Conservation (phyloP, 2,797 vertebrate genomes). For the Tragelaphus eurycerus region DNA sequence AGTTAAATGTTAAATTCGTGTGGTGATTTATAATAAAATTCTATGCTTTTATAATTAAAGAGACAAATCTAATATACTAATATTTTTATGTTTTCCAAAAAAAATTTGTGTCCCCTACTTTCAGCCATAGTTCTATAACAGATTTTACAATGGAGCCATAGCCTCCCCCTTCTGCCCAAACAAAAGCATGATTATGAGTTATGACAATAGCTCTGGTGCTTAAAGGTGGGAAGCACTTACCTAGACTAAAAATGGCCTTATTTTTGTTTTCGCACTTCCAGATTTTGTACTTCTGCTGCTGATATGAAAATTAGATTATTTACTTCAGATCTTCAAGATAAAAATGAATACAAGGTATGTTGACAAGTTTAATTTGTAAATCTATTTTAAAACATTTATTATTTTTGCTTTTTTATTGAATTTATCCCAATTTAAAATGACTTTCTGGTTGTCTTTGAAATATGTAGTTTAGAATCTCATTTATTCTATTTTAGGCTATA, state of each 20-base stretch:
- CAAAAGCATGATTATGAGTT: background rate
- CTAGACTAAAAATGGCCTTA: background rate
- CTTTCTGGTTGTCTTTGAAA: background rate
- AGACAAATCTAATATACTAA: background rate
- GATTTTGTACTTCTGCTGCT: conserved; percentile 94
- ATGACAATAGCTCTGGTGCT: background rate
- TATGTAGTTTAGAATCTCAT: background rate
- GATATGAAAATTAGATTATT: conserved; percentile 93
- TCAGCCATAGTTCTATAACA: background rate
- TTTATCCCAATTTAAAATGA: conserved; percentile 26
- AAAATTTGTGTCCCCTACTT: background rate
- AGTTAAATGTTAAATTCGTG: background rate
- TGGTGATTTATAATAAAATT: background rate
- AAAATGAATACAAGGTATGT: conserved; percentile 93
- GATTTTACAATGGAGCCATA: background rate
- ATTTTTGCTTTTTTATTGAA: background rate
- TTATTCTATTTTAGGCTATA: background rate
- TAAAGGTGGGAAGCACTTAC: background rate
- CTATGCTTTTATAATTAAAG: background rate
- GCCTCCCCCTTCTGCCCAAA: background rate
- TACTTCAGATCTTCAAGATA: conserved; percentile 94
- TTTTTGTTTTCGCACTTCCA: conserved; percentile 56
- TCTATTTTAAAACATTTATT: conserved; percentile 2
- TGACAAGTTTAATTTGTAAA: background rate
- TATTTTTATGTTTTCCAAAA: background rate